Percentiles rank a stretch among this genome's conserved stretches.
phyloP scores from a whole-genome alignment of 2,888 invertebrate species.

The Papilio protenor region DNA sequence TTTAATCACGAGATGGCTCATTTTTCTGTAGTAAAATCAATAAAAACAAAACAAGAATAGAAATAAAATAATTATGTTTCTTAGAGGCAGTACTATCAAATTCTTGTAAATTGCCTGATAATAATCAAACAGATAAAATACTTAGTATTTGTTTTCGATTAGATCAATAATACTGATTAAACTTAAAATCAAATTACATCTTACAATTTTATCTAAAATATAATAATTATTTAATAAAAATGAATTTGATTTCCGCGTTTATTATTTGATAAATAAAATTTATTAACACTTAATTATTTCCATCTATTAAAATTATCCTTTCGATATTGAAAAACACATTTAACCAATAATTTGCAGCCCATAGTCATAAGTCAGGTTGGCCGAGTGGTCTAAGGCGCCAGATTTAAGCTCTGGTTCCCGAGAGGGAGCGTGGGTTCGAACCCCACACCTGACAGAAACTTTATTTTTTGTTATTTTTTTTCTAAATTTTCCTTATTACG shows the following conservation, averaged over 20 bases:
- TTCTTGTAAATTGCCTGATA: too few species aligned
- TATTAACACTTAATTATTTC: not conserved
- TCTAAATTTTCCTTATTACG: not conserved
- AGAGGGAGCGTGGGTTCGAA: slow-evolving; percentile 93
- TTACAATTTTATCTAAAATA: not conserved
- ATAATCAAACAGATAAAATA: too few species aligned
- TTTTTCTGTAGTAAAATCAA: not conserved
- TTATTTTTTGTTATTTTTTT: not conserved
- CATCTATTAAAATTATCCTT: not conserved
- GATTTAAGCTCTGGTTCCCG: slow-evolving; percentile 93
- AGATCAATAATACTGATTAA: not conserved
- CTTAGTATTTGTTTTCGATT: not conserved
- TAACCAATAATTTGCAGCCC: not conserved
- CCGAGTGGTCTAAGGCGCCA: slow-evolving; percentile 94
- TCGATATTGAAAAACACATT: not conserved
- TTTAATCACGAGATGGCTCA: not conserved
- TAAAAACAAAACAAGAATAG: not conserved
- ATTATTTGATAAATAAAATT: too few species aligned
- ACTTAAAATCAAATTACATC: not conserved
- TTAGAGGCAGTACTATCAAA: too few species aligned
- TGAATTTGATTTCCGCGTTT: too few species aligned
- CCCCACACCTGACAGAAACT: slow-evolving; percentile 88
- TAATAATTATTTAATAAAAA: too few species aligned
- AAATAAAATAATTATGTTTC: not conserved
- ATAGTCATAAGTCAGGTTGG: slow-evolving; percentile 85